These are phyloP conservation scores for Morpho helenor DNA, from an alignment of 2,888 invertebrate genomes.

Conservation along the genomic window DNA sequence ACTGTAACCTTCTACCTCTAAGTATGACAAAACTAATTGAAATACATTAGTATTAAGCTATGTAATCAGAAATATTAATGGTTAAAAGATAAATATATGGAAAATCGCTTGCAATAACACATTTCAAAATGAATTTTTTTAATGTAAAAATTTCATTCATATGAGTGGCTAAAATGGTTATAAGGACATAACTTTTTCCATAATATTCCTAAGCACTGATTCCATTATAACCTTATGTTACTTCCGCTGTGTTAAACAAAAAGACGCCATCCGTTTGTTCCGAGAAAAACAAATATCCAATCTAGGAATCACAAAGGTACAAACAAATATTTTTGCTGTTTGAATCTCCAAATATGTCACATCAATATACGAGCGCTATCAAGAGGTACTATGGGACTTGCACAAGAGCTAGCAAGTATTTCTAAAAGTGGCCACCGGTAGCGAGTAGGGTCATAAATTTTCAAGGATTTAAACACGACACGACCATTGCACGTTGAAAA, in stretches of 20 bases:
- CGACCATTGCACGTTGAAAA: constrained; percentile 66
- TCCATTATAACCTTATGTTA: constrained; percentile 1
- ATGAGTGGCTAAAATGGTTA: too few species aligned
- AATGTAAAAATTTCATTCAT: too few species aligned
- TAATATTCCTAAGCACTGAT: background rate
- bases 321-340: constrained; percentile 18
- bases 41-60: too few species aligned
- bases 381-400: constrained; percentile 41
- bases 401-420: constrained; percentile 53
- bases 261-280: constrained; percentile 9
- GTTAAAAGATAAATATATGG: too few species aligned
- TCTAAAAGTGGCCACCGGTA: constrained; percentile 58
- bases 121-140: too few species aligned
- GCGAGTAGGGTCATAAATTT: constrained; percentile 66
- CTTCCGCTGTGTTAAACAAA: constrained; percentile 3
- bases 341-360: constrained; percentile 18
- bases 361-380: constrained; percentile 23
- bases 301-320: constrained; percentile 12
- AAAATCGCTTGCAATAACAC: too few species aligned
- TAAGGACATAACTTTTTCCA: too few species aligned
- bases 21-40: too few species aligned
- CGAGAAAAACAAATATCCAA: constrained; percentile 13
- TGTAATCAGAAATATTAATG: too few species aligned
- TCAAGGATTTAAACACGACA: constrained; percentile 66
- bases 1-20: too few species aligned